These are phyloP conservation scores for Theonella swinhoei DNA, from an alignment of 37 sponge, comb jelly and placozoan species.

Conservation along the genomic window DNA sequence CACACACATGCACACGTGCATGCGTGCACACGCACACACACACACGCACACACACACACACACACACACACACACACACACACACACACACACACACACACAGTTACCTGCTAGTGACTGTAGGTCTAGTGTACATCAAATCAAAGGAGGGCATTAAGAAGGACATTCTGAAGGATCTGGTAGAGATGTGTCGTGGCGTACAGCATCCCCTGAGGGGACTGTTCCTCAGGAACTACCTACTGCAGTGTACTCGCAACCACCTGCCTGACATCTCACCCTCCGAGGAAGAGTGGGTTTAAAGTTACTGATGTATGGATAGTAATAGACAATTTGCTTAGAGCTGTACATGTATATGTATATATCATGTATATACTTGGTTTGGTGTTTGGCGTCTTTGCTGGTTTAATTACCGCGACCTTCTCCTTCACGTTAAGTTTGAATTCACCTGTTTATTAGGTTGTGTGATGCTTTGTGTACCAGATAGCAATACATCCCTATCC, in stretches of 20 bases:
- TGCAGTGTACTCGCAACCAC: conserved; percentile 91
- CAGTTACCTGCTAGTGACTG: conserved; percentile 96
- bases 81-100: not conserved
- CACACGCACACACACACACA: no score
- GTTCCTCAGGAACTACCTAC: conserved; percentile 95
- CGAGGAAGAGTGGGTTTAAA: not conserved
- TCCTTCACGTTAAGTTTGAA: no score
- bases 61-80: not conserved
- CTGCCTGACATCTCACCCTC: conserved; percentile 79
- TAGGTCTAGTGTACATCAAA: conserved; percentile 95
- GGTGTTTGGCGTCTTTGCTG: no score
- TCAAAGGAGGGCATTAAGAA: conserved; percentile 83
- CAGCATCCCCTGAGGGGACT: conserved; percentile 98
- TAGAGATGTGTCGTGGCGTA: conserved; percentile 99
- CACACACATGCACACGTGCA: no score
- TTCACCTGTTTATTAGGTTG: no score
- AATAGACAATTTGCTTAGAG: not conserved
- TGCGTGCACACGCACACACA: no score
- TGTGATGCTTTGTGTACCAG: no score
- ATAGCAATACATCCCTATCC: no score
- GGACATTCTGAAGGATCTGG: conserved; percentile 95
- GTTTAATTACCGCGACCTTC: no score
- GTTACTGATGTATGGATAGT: not conserved
- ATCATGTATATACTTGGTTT: no score
- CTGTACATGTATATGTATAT: no score